These are phyloP conservation scores for Pangasius krempfi DNA, from an alignment of 2,797 vertebrate species.

Conservation along the genomic window DNA sequence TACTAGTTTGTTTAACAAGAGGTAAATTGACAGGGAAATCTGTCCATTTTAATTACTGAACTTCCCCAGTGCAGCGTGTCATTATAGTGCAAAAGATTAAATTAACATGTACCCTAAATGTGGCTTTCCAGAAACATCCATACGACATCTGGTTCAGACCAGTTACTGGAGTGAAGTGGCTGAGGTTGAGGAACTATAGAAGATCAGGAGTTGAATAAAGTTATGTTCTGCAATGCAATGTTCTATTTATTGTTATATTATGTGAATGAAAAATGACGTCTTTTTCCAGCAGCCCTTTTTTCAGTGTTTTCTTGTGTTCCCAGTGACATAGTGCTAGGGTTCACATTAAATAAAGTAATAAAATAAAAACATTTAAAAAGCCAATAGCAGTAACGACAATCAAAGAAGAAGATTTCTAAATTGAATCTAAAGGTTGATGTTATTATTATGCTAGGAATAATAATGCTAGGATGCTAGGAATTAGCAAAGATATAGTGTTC, in stretches of 20 bases:
- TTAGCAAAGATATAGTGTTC: not conserved
- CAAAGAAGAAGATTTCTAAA: not conserved
- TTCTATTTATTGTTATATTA: not conserved
- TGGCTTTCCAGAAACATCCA: not conserved
- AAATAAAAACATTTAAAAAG: not conserved
- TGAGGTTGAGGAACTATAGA: not conserved
- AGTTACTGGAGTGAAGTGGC: not conserved
- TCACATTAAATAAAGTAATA: not conserved
- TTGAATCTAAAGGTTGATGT: not conserved
- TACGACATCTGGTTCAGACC: not conserved
- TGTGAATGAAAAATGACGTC: not conserved
- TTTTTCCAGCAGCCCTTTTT: not conserved
- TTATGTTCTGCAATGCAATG: not conserved
- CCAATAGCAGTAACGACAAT: not conserved
- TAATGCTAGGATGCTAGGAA: too few species aligned
- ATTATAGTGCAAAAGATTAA: not conserved
- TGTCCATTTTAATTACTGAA: not conserved
- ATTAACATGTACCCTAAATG: not conserved
- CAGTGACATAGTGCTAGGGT: not conserved
- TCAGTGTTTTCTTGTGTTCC: not conserved
- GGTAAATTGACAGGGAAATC: not conserved
- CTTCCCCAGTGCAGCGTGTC: not conserved
- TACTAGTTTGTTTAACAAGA: not conserved
- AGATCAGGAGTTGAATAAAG: not conserved
- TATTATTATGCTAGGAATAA: too few species aligned